phyloP scores from a whole-genome alignment of 1,140 invertebrate species.

The Drosophila littoralis region DNA sequence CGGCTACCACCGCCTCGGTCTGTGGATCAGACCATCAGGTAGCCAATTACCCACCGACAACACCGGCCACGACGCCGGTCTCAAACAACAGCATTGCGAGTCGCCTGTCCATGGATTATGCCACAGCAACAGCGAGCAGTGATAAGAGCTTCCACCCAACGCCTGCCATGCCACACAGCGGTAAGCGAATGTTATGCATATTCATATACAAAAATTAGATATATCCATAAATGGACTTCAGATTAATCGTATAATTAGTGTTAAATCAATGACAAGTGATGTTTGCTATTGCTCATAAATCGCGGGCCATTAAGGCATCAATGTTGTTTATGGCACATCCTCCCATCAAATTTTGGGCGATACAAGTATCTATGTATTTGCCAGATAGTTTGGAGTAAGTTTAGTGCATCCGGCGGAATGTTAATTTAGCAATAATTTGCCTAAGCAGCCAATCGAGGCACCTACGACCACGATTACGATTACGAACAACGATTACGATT shows the following conservation, averaged over 20 bases:
- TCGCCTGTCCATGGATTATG: constrained; percentile 71
- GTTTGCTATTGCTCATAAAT: constrained; percentile 6
- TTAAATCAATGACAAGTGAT: constrained; percentile 25
- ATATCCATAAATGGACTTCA: constrained; percentile 1
- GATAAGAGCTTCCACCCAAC: constrained; percentile 75
- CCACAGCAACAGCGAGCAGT: constrained; percentile 54
- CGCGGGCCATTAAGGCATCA: constrained; percentile 61
- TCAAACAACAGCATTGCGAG: constrained; percentile 82
- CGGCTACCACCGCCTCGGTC: constrained; percentile 85
- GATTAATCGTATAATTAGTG: constrained; percentile 19
- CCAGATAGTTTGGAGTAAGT: constrained; percentile 66
- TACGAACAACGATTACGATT: constrained; percentile 37
- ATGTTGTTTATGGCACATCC: constrained; percentile 65
- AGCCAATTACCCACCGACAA: constrained; percentile 86
- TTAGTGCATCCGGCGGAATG: constrained; percentile 71
- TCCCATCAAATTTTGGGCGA: constrained; percentile 23
- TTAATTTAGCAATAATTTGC: constrained; percentile 56
- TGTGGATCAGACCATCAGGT: constrained; percentile 90
- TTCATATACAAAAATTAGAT: constrained; percentile 2
- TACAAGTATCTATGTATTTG: constrained; percentile 33
- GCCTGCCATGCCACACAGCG: constrained; percentile 65
- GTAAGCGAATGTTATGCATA: constrained; percentile 54
- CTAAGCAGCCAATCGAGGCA: constrained; percentile 9
- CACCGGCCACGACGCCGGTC: constrained; percentile 67
- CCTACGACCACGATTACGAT: constrained; percentile 30